Conservation (phyloP, 2,888 invertebrate species). For the Kuschelorhynchus macadamiae region DNA sequence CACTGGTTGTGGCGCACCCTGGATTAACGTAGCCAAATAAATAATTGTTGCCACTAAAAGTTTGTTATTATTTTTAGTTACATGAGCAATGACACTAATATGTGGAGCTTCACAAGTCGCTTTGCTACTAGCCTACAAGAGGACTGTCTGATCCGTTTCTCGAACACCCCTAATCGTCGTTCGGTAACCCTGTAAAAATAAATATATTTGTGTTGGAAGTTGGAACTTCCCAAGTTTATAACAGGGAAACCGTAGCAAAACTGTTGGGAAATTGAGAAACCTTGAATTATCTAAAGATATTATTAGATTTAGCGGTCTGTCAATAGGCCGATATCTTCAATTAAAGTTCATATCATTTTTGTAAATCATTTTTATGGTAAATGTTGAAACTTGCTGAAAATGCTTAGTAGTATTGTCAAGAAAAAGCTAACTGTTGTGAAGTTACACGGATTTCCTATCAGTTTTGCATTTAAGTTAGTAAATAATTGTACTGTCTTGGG, state of each 20-base stretch:
- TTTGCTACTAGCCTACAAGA: conserved; percentile 68
- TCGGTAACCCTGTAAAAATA: conserved; percentile 64
- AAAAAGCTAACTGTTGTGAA: not conserved
- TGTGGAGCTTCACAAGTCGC: conserved; percentile 71
- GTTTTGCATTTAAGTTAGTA: conserved; percentile 9
- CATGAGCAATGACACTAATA: conserved; percentile 59
- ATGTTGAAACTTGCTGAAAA: no score
- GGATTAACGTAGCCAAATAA: no score
- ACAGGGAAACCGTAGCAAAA: conserved; percentile 2
- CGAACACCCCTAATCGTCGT: conserved; percentile 63
- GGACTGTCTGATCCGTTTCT: conserved; percentile 61
- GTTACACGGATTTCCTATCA: conserved; percentile 1
- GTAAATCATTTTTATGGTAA: no score
- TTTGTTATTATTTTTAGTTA: conserved; percentile 54
- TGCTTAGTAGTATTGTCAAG: no score
- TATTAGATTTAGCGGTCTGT: not conserved
- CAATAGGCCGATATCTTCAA: not conserved
- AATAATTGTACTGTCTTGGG: conserved; percentile 17
- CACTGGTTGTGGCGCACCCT: no score
- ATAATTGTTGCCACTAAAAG: no score
- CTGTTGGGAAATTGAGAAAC: conserved; percentile 17
- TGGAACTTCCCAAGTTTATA: not conserved
- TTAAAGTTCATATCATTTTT: not conserved
- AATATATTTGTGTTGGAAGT: not conserved
- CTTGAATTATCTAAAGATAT: not conserved